phyloP scores from a whole-genome alignment of 2,888 invertebrate species.

The Heterodera filipjevi region DNA sequence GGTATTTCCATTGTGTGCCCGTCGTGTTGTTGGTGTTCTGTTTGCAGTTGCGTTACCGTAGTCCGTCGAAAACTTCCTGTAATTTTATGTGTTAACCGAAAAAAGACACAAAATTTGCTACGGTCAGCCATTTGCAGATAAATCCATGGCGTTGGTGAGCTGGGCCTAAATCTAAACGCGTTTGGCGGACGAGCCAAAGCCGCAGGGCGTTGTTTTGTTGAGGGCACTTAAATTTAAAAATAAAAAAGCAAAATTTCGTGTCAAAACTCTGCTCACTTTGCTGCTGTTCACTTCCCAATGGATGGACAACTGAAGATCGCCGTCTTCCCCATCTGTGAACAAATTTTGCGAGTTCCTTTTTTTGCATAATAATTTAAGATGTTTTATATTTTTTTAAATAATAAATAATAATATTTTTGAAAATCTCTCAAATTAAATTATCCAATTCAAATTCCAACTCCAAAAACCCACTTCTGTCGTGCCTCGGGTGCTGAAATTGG shows the following conservation, averaged over 20 bases:
- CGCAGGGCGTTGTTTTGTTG: neutral
- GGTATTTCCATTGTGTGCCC: neutral
- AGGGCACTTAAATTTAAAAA: neutral
- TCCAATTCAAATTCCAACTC: neutral
- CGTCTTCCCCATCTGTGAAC: neutral
- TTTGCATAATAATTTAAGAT: too few species aligned
- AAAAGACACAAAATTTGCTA: neutral
- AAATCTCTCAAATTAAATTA: neutral
- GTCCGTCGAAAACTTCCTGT: constrained; percentile 33
- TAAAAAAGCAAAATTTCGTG: neutral
- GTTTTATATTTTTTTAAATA: too few species aligned
- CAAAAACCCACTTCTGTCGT: neutral
- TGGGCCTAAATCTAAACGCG: neutral
- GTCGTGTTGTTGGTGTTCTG: constrained; percentile 31
- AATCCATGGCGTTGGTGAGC: neutral
- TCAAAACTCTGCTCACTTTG: neutral
- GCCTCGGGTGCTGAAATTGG: neutral
- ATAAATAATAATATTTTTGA: too few species aligned
- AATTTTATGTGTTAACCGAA: neutral
- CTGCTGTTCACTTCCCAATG: neutral
- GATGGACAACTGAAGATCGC: neutral
- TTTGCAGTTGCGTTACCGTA: constrained; percentile 4
- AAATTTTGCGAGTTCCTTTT: neutral
- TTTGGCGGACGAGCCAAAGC: neutral
- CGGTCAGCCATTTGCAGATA: constrained; percentile 15